Conservation (phyloP, 53 echinoderm and acorn worm genomes). For the Hippasteria phrygiana region DNA sequence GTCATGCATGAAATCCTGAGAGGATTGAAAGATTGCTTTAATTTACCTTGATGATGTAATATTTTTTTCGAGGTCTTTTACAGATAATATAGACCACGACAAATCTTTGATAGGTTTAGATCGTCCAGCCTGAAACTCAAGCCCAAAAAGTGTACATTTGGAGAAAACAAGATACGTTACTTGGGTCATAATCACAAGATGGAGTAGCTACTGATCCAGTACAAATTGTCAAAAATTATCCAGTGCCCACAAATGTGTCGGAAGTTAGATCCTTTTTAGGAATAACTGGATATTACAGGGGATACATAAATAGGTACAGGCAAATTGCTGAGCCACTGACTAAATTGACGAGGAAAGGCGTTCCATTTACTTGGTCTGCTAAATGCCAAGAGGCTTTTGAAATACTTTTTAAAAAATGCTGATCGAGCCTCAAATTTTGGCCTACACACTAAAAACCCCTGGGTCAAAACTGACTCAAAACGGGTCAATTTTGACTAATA, state of each 20-base stretch:
- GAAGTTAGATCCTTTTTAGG: neutral
- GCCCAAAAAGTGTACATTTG: conserved; percentile 42
- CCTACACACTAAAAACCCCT: no score
- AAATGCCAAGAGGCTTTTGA: conserved; percentile 1
- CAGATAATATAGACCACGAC: conserved; percentile 19
- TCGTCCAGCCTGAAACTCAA: conserved; percentile 17
- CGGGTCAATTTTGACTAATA: no score
- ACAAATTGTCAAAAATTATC: conserved; percentile 7
- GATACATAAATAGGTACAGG: neutral
- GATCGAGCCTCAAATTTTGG: neutral
- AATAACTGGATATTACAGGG: neutral
- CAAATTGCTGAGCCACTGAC: neutral
- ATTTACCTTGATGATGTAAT: conserved; percentile 37
- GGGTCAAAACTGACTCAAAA: no score
- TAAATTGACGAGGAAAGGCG: neutral
- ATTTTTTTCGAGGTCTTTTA: conserved; percentile 18
- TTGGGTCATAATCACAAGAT: conserved; percentile 22
- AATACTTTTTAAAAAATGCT: neutral
- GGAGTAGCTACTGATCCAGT: neutral
- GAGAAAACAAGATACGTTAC: conserved; percentile 23
- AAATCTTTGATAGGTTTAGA: conserved; percentile 25
- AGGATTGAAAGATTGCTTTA: conserved; percentile 26
- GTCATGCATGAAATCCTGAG: no score
- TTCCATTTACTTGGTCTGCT: neutral
- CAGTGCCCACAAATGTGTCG: conserved; percentile 11